Conservation (phyloP, 2,797 vertebrate species). For the Tenualosa thibaudeaui region DNA sequence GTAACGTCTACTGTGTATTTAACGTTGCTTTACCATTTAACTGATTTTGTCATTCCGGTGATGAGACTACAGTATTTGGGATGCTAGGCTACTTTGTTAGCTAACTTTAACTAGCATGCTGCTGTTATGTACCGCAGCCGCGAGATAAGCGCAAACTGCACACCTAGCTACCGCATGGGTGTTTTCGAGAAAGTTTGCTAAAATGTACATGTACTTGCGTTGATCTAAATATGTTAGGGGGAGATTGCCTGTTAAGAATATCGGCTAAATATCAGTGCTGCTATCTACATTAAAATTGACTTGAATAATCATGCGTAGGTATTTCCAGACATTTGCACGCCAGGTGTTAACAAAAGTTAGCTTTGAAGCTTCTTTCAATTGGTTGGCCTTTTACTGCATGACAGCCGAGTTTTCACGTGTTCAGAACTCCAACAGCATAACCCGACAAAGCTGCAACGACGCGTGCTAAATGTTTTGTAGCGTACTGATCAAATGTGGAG, state of each 20-base stretch:
- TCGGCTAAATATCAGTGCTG: background rate
- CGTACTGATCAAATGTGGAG: constrained; percentile 31
- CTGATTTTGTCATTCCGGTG: background rate
- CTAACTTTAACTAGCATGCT: constrained; percentile 16
- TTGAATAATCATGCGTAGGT: background rate
- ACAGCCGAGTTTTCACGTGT: background rate
- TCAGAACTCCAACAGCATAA: constrained; percentile 32
- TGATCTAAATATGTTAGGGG: background rate
- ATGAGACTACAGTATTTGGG: background rate
- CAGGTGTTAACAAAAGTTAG: constrained; percentile 18
- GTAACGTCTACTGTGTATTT: background rate
- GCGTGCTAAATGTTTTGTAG: constrained; percentile 26
- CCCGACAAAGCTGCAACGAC: constrained; percentile 42
- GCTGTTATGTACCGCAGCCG: background rate
- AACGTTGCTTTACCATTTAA: background rate
- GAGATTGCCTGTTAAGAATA: background rate
- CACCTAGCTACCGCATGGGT: constrained; percentile 13
- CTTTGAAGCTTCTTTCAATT: background rate
- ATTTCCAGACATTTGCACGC: constrained; percentile 2
- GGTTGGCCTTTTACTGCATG: background rate
- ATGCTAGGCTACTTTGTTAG: constrained; percentile 12
- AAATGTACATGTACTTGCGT: background rate
- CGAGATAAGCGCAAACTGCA: background rate
- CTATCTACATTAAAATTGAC: background rate
- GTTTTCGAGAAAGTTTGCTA: constrained; percentile 4